Evolutionary conservation across 1,140 invertebrate genomes (phyloP), one percentile per base, ranked within the genome.

Genomic region (Theocolax elegans): DNA sequence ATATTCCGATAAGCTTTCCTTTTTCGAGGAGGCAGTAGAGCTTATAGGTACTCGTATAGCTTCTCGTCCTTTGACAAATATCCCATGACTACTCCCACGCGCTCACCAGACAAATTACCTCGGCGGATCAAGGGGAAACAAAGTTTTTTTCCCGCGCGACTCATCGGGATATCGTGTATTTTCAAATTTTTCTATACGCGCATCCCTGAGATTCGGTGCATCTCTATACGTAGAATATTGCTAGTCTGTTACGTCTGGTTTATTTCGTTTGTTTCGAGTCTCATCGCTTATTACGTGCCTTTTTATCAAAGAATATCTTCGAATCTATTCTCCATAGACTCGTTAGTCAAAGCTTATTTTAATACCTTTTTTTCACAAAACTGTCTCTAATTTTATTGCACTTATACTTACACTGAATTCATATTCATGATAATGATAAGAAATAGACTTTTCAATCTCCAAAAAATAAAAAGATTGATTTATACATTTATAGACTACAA

Each of bases 211-310:
- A n/a, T n/a, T n/a, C n/a, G n/a, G n/a, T n/a, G n/a, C n/a, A n/a
- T n/a, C n/a, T n/a, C n/a, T n/a, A n/a, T n/a, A n/a, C n/a, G n/a
- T n/a, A n/a, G n/a, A n/a, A n/a, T n/a, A n/a, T n/a, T n/a, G n/a
- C n/a, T n/a, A n/a, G n/a, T n/a, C n/a, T n/a, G 3, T 7, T 3
- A 29, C 29, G 46, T 69, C 67, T 69, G 67, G 67, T 69, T 69
- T 69, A 15, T 63, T 23, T 69, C 59, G n/a, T 13, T 10, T 17
- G n/a, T 6, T 35, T 27, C 29, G 13, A 3, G 54, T n/a, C n/a
- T n/a, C 23, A 49, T 15, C 25, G 19, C 44, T 59, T 51, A 51
- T 67, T 66, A 58, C 19, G 17, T 54, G 23, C 51, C n/a, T 69
- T 31, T 46, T 67, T 48, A 46, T 44, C 66, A n/a, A 72, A 49